Evolutionary conservation across 1,140 invertebrate species (phyloP).

Genomic region (Heterodera carotae): DNA sequence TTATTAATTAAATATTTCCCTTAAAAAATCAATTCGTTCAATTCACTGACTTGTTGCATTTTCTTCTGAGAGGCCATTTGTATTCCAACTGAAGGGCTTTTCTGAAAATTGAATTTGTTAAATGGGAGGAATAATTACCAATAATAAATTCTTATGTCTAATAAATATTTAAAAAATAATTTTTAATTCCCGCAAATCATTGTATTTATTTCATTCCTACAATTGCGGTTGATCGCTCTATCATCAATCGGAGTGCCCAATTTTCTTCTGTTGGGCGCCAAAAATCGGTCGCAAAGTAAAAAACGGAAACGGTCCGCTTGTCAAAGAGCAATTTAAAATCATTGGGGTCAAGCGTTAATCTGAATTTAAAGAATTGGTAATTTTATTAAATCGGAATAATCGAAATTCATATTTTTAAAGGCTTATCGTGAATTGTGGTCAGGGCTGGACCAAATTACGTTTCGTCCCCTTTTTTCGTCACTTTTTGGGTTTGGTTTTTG

Average conservation of each 20-base stretch:
- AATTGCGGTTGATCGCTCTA: conserved; percentile 81
- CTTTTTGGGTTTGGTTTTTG: too few species aligned
- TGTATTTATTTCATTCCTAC: not conserved
- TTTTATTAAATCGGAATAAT: too few species aligned
- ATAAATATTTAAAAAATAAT: too few species aligned
- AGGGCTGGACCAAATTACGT: too few species aligned
- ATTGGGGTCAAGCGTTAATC: conserved; percentile 40
- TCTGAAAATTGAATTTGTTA: conserved; percentile 65
- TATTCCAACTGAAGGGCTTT: conserved; percentile 88
- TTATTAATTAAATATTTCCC: too few species aligned
- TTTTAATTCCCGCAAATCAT: too few species aligned
- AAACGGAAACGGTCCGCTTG: conserved; percentile 79
- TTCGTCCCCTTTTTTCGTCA: too few species aligned
- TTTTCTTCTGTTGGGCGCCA: conserved; percentile 70
- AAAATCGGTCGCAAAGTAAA: conserved; percentile 90
- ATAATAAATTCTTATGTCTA: too few species aligned
- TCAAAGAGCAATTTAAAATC: conserved; percentile 65
- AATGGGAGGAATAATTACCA: too few species aligned
- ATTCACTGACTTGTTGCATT: conserved; percentile 65
- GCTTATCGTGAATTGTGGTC: too few species aligned
- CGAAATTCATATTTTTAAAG: too few species aligned
- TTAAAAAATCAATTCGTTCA: too few species aligned
- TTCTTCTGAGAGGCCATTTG: conserved; percentile 73
- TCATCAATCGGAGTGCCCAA: conserved; percentile 80
- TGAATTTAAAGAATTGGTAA: conserved; percentile 9